Evolutionary conservation across 2,888 invertebrate genomes (phyloP).

Genomic region (Xylota segnis): DNA sequence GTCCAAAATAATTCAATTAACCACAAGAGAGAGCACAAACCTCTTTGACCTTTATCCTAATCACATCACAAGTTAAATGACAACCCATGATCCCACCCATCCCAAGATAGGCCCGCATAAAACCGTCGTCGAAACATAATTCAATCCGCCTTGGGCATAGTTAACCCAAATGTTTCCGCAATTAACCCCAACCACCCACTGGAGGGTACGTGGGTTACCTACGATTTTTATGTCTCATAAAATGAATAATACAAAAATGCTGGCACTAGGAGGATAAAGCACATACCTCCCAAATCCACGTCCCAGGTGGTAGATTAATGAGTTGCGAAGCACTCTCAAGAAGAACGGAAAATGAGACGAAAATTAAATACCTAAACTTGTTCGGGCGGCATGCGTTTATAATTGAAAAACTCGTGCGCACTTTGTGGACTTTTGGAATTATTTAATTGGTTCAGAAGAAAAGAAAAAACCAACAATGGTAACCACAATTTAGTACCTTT

Average conservation of each 20-base stretch:
- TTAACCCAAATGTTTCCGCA: conserved; percentile 41
- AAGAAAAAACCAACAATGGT: background rate
- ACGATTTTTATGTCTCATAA: conserved; percentile 41
- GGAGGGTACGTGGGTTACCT: background rate
- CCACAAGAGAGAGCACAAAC: background rate
- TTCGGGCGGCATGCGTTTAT: conserved; percentile 2
- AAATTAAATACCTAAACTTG: conserved; percentile 45
- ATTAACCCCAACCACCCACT: conserved; percentile 33
- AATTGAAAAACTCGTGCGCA: conserved; percentile 49
- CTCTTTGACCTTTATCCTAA: conserved; percentile 29
- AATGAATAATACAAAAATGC: conserved; percentile 42
- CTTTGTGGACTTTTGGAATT: conserved; percentile 43
- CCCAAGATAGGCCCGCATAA: background rate
- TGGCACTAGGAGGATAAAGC: conserved; percentile 3
- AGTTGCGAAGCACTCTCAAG: conserved; percentile 6
- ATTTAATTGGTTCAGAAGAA: conserved; percentile 17
- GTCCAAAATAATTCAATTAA: conserved; percentile 36
- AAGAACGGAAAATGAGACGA: conserved; percentile 1
- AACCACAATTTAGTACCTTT: conserved; percentile 7
- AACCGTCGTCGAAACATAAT: conserved; percentile 7
- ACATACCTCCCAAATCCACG: background rate
- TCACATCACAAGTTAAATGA: conserved; percentile 18
- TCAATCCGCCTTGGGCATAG: conserved; percentile 19
- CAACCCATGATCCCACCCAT: conserved; percentile 10
- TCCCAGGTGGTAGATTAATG: conserved; percentile 33